Conservation (phyloP, 1,140 invertebrate species). For the Samia ricini region DNA sequence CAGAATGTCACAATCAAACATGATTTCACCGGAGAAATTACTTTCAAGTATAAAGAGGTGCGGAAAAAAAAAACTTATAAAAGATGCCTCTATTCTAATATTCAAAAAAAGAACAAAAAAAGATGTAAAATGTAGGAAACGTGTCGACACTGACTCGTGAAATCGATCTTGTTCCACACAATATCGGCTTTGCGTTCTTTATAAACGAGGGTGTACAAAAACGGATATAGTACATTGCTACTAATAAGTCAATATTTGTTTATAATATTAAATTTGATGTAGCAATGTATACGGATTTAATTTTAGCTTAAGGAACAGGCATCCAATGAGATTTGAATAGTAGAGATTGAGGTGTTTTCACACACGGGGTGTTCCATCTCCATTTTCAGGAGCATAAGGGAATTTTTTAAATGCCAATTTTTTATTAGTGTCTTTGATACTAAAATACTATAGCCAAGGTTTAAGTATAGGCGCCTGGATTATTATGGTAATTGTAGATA, state of each 20-base stretch:
- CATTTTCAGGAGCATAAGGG: too few relatives aligned
- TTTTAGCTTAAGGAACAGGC: neutral
- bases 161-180: slow-evolving; percentile 17
- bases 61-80: neutral
- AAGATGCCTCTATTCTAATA: slow-evolving; percentile 20
- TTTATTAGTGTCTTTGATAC: too few relatives aligned
- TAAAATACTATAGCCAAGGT: too few relatives aligned
- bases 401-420: too few relatives aligned
- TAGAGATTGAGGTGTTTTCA: too few relatives aligned
- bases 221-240: neutral
- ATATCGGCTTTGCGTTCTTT: neutral
- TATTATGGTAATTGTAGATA: too few relatives aligned
- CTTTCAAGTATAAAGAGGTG: neutral
- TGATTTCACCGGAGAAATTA: neutral
- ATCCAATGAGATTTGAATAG: neutral
- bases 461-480: too few relatives aligned
- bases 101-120: neutral
- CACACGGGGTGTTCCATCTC: too few relatives aligned
- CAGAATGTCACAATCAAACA: neutral
- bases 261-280: neutral
- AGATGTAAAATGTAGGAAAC: slow-evolving; percentile 12
- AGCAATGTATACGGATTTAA: neutral
- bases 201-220: neutral
- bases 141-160: slow-evolving; percentile 20
- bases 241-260: slow-evolving; percentile 1